These are phyloP conservation scores for Acheta domesticus DNA, from an alignment of 2,888 invertebrate species.

Conservation along the genomic window DNA sequence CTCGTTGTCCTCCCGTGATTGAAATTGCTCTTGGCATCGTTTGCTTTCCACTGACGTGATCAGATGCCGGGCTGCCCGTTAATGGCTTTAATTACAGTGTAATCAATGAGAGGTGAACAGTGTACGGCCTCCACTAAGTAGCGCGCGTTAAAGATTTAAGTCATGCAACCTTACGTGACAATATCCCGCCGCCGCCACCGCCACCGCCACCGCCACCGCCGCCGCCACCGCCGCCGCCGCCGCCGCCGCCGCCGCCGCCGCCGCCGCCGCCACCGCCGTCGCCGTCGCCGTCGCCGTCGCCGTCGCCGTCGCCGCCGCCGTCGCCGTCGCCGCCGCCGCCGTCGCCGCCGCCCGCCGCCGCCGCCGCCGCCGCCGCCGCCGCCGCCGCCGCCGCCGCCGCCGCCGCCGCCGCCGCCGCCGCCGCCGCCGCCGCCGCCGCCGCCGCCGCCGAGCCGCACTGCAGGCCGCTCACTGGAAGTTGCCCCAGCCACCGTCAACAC, in stretches of 20 bases:
- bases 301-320: neutral
- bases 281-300: too few relatives aligned
- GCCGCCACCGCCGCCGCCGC: neutral
- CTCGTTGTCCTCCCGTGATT: neutral
- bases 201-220: neutral
- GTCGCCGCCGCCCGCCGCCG: neutral
- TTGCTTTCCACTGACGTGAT: neutral
- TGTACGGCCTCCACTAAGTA: neutral
- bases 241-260: neutral
- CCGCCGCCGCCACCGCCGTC: too few relatives aligned
- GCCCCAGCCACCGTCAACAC: neutral
- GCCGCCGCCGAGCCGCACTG: neutral
- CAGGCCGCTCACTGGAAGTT: neutral
- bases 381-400: neutral
- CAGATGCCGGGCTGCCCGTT: constrained; percentile 11
- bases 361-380: neutral
- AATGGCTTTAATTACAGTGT: constrained; percentile 3
- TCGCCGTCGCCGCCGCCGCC: neutral
- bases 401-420: neutral
- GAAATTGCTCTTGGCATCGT: constrained; percentile 18
- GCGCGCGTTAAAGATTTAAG: neutral
- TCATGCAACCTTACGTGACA: constrained; percentile 9
- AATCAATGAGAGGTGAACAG: constrained; percentile 8
- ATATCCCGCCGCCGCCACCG: neutral
- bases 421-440: neutral